Base-by-base conservation (phyloP, 1,140 invertebrate species). In the Orius insidiosus region DNA sequence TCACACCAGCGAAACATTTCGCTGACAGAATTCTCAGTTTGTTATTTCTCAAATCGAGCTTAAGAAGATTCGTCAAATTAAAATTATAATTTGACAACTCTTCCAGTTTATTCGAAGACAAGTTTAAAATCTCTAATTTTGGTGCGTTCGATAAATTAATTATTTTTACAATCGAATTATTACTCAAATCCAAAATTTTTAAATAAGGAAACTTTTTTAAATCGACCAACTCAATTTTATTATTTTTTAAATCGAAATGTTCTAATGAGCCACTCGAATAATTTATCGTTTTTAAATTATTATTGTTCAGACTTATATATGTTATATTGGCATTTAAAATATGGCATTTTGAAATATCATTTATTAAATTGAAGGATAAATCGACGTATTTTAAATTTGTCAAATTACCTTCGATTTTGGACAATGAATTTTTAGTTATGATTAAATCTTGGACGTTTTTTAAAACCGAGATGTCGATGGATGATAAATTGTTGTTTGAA, bases 31-130 rank as follows among this genome's bases (percentile, higher is more conserved):
- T 58, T 2, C 63, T 63, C 32, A 87, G 61, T 46, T 64, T 63
- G 58, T 82, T 82, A 39, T 67, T 61, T 6, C 75, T 73, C 11
- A 86, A 58, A 54, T 84, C 76, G 49, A 74, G 56, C 44, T 59
- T 60, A 49, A 67, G 63, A 35, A 74, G 54, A 5, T 48, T 55
- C 4, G 53, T 50, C 13, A 71, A 47, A 5, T 62, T 61, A 46
- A 77, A 76, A 11, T 60, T 66, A 13, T 60, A 55, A n/a, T 66
- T 62, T 42, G 68, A 62, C 8, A 71, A 48, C 10, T 60, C 54
- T 10, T 46, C 51, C 16, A 76, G 57, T 15, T 54, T 53, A 56
- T 74, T 75, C 44, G 59, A 49, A 10, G 69, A 67, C 3, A 74
- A 54, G 53, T 72, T 50, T 10, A 54, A 44, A 5, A 49, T 37